phyloP scores from a whole-genome alignment of 2,113 vertebrate species.

The Larimichthys crocea region DNA sequence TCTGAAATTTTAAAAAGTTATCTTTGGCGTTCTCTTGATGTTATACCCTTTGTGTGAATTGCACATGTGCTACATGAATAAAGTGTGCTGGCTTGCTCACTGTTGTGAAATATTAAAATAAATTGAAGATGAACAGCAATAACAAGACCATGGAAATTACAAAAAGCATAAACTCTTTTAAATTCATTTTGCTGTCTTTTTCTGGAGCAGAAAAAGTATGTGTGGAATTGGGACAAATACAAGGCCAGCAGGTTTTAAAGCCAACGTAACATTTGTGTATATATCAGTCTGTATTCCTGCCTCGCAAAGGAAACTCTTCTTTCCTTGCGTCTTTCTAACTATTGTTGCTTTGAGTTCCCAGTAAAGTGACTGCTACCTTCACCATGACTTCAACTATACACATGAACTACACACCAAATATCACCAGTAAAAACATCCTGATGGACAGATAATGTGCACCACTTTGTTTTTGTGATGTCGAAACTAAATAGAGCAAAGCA shows the following conservation, averaged over 20 bases:
- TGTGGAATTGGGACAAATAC: not conserved
- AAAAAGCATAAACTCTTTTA: too few species aligned
- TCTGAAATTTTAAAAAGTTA: too few species aligned
- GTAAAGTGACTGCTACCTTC: not conserved
- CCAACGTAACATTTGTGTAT: too few species aligned
- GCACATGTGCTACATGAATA: too few species aligned
- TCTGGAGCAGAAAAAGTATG: not conserved
- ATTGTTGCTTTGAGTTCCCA: not conserved
- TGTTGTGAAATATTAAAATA: too few species aligned
- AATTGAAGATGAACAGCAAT: too few species aligned
- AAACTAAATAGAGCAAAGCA: not conserved
- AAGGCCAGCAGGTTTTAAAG: not conserved
- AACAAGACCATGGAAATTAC: too few species aligned
- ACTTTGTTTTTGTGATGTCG: not conserved
- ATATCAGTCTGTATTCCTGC: not conserved
- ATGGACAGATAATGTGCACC: not conserved
- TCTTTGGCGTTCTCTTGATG: too few species aligned
- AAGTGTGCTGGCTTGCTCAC: too few species aligned
- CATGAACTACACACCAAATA: not conserved
- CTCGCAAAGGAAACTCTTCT: not conserved
- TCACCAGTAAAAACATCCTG: not conserved
- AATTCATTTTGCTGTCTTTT: too few species aligned
- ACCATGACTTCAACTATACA: not conserved
- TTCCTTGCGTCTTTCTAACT: not conserved
- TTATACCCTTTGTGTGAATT: too few species aligned